A percentile compares a stretch with the other conserved stretches of the same genome.
These are phyloP conservation scores for Hypercompe scribonia DNA, from an alignment of 2,888 invertebrate genomes.

Conservation along the genomic window DNA sequence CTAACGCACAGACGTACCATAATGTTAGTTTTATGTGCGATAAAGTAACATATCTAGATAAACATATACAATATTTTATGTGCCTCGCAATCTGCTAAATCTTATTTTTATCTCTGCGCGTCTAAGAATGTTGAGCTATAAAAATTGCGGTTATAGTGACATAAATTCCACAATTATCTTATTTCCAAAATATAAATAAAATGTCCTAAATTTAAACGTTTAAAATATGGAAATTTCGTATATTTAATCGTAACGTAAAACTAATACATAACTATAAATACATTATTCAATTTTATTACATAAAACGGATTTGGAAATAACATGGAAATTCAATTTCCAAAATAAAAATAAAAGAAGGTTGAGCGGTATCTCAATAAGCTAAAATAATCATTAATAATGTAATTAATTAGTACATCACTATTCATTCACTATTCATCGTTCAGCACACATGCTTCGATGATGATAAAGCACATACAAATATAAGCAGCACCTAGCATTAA, in stretches of 20 bases:
- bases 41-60: constrained; percentile 77
- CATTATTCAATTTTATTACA: background rate
- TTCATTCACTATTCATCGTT: too few relatives aligned
- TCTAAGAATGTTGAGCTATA: constrained; percentile 41
- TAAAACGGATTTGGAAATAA: too few relatives aligned
- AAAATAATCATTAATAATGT: too few relatives aligned
- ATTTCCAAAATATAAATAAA: background rate
- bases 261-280: too few relatives aligned
- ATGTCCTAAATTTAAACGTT: too few relatives aligned
- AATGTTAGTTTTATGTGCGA: constrained; percentile 79
- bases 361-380: background rate
- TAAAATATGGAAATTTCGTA: too few relatives aligned
- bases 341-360: background rate
- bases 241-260: too few relatives aligned
- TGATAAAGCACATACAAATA: too few relatives aligned
- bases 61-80: constrained; percentile 85
- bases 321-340: background rate
- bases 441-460: too few relatives aligned
- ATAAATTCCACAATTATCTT: background rate
- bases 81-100: constrained; percentile 78
- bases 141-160: constrained; percentile 11
- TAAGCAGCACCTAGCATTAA: too few relatives aligned
- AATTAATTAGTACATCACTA: too few relatives aligned
- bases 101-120: constrained; percentile 74
- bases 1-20: constrained; percentile 72